Evolutionary conservation across 1,140 invertebrate genomes (phyloP).

Genomic region (Nasonia giraulti): DNA sequence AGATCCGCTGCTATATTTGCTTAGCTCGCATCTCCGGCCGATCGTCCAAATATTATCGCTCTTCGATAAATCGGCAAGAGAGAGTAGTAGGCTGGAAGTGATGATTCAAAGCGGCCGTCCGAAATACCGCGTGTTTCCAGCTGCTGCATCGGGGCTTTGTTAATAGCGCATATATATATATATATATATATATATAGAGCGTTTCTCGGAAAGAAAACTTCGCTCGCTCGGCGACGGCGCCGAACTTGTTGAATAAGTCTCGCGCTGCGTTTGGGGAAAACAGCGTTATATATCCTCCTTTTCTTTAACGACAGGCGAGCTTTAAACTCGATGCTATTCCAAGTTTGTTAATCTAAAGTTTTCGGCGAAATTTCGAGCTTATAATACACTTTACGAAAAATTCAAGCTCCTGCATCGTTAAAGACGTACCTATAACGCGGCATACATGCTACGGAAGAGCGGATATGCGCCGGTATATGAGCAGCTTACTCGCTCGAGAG

Average conservation of each 20-base stretch:
- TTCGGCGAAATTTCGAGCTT: not conserved
- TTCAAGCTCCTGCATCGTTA: not conserved
- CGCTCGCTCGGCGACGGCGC: not conserved
- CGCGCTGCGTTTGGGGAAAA: not conserved
- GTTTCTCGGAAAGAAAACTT: constrained; percentile 41
- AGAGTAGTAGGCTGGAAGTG: not conserved
- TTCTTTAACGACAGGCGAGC: not conserved
- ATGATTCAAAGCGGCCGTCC: constrained; percentile 22
- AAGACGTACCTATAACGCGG: not conserved
- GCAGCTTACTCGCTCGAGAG: constrained; percentile 23
- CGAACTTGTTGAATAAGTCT: constrained; percentile 14
- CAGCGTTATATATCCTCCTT: not conserved
- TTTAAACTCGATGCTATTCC: not conserved
- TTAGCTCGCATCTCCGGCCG: not conserved
- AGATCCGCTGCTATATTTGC: too few relatives aligned
- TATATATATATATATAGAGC: not conserved
- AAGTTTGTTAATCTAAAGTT: not conserved
- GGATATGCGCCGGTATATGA: not conserved
- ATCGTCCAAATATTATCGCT: constrained; percentile 37
- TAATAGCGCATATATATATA: constrained; percentile 2
- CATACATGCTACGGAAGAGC: not conserved
- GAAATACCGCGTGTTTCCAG: constrained; percentile 25
- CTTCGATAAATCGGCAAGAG: not conserved
- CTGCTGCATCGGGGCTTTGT: constrained; percentile 13
- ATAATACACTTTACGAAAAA: not conserved